Evolutionary conservation across 2,888 invertebrate species (phyloP), one percentile per base, ranked within the genome.

Genomic region (Herminia tarsipennalis): DNA sequence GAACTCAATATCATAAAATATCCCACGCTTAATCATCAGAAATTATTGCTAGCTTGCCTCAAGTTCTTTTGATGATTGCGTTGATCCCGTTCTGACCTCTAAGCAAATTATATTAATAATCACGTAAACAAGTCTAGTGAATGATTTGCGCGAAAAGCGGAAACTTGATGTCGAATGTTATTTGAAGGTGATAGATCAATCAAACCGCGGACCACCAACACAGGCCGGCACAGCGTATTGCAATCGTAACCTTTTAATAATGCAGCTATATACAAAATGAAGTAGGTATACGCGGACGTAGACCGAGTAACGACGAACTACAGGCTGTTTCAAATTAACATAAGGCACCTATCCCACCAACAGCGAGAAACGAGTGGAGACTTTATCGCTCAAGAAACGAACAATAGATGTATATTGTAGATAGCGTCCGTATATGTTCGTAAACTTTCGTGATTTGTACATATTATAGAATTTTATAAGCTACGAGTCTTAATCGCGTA

Each of bases 151-250:
- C 49, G 46, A 50, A 62, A 60, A 56, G 64, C 42, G n/a, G n/a
- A 44, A 35, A 41, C 35, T 20, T 45, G 38, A 41, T 34, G 30
- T 27, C 60, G 54, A 78, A 79, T 75, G 77, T 77, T 76, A 69
- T 71, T 75, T 81, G 72, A 81, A 84, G 85, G 82, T 83, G 79
- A 78, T 75, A 57, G 55, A 71, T 75, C 73, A 71, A 70, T 77
- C 44, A 45, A 12, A 39, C 76, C 76, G 76, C 67, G 33, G 58
- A 55, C 61, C 59, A 51, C 63, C 60, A 57, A 57, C 55, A 63
- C 60, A 50, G 67, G 41, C n/a, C n/a, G n/a, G n/a, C n/a, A n/a
- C n/a, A n/a, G n/a, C 57, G 20, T 29, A 27, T 18, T 16, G 5
- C 20, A 33, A 14, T 16, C 5, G 30, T 45, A 40, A 55, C 51